phyloP scores from a whole-genome alignment of 2,888 invertebrate genomes.

The Myathropa florea region DNA sequence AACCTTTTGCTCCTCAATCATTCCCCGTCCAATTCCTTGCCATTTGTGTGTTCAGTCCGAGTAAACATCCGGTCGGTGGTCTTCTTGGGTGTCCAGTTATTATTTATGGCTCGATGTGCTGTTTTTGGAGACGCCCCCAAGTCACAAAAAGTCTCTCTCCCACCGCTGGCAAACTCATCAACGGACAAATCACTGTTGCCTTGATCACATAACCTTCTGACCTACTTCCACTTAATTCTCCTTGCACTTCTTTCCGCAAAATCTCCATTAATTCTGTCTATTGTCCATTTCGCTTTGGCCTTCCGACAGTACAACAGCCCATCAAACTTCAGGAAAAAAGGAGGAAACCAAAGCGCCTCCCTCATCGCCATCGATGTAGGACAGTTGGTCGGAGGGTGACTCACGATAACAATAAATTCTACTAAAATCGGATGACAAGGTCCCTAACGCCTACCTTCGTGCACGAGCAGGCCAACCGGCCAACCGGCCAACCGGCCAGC shows the following conservation, averaged over 20 bases:
- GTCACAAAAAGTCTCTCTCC: neutral
- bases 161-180: neutral
- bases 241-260: constrained; percentile 19
- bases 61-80: neutral
- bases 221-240: constrained; percentile 15
- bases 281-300: constrained; percentile 21
- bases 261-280: constrained; percentile 40
- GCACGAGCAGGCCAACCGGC: neutral
- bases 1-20: neutral
- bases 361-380: constrained; percentile 26
- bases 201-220: constrained; percentile 23
- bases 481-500: neutral
- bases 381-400: neutral
- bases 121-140: neutral
- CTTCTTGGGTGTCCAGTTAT: neutral
- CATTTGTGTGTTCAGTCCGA: neutral
- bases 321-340: constrained; percentile 15
- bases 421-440: constrained; percentile 28
- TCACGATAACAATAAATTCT: constrained; percentile 32
- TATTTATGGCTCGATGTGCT: neutral
- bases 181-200: constrained; percentile 2
- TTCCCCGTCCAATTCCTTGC: neutral
- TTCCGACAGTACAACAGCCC: constrained; percentile 32
- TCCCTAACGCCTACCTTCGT: constrained; percentile 15
- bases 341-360: neutral